Evolutionary conservation across 2,113 vertebrate species (phyloP).

Genomic region (Dipodomys spectabilis): DNA sequence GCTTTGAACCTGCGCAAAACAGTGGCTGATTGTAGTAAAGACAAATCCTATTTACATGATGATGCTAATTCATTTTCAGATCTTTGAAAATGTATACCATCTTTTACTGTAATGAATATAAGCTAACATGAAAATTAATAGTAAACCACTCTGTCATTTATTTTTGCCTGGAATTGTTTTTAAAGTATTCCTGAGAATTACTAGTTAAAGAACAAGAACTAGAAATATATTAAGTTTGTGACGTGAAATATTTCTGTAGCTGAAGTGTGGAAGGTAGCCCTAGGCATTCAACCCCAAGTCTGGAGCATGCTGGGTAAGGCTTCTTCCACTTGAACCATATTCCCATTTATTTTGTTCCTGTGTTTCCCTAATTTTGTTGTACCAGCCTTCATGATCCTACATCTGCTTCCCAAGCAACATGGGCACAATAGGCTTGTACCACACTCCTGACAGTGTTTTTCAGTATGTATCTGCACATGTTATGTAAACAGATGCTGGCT

Average conservation of each 20-base stretch:
- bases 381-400: no score
- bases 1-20: background rate
- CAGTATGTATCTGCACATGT: no score
- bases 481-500: no score
- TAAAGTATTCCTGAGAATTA: background rate
- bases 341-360: no score
- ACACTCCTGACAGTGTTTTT: no score
- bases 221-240: slow-evolving; percentile 21
- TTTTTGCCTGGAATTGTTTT: background rate
- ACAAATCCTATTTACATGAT: background rate
- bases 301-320: no score
- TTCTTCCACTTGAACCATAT: no score
- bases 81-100: background rate
- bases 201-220: background rate
- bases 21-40: background rate
- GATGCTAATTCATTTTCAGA: background rate
- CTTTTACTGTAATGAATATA: background rate
- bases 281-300: no score
- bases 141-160: background rate
- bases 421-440: no score
- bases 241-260: background rate
- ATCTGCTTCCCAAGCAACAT: no score
- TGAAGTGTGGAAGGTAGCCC: no score
- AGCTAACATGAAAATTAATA: background rate
- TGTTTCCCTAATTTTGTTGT: no score